Evolutionary conservation across 1,140 invertebrate genomes (phyloP).

Genomic region (Drosophila punjabiensis): DNA sequence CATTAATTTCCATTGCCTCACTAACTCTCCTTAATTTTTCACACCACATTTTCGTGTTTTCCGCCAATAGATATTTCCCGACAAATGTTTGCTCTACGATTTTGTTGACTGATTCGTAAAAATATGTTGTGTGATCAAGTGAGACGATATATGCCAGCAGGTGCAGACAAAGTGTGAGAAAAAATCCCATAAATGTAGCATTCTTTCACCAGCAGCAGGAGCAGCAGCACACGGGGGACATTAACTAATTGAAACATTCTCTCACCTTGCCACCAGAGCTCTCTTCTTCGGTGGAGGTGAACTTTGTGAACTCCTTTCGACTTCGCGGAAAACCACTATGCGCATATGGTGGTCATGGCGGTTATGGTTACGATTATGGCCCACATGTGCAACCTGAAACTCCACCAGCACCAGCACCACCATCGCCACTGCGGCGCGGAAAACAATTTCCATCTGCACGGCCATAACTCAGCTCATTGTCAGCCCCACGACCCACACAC

Average conservation of each 20-base stretch:
- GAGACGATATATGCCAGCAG: slow-evolving; percentile 20
- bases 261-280: slow-evolving; percentile 47
- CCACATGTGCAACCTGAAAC: slow-evolving; percentile 57
- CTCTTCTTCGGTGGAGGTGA: slow-evolving; percentile 35
- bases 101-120: slow-evolving; percentile 42
- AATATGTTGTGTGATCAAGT: slow-evolving; percentile 20
- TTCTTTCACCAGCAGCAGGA: neutral
- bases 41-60: slow-evolving; percentile 57
- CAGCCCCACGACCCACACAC: slow-evolving; percentile 74
- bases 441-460: slow-evolving; percentile 78
- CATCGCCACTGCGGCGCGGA: slow-evolving; percentile 7
- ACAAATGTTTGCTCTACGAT: slow-evolving; percentile 58
- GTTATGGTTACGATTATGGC: slow-evolving; percentile 47
- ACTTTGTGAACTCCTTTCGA: slow-evolving; percentile 48
- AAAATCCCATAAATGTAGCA: slow-evolving; percentile 7
- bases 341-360: slow-evolving; percentile 45
- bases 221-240: slow-evolving; percentile 18
- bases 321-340: slow-evolving; percentile 42
- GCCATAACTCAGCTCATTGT: slow-evolving; percentile 80
- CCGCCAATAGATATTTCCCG: slow-evolving; percentile 64
- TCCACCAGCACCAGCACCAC: slow-evolving; percentile 20
- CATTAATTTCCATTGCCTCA: slow-evolving; percentile 50
- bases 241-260: slow-evolving; percentile 61
- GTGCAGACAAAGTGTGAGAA: slow-evolving; percentile 21
- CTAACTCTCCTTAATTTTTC: slow-evolving; percentile 27